Evolutionary conservation across 2,888 invertebrate species (phyloP), one percentile per base, ranked within the genome.

Genomic region (Coenonympha glycerion): DNA sequence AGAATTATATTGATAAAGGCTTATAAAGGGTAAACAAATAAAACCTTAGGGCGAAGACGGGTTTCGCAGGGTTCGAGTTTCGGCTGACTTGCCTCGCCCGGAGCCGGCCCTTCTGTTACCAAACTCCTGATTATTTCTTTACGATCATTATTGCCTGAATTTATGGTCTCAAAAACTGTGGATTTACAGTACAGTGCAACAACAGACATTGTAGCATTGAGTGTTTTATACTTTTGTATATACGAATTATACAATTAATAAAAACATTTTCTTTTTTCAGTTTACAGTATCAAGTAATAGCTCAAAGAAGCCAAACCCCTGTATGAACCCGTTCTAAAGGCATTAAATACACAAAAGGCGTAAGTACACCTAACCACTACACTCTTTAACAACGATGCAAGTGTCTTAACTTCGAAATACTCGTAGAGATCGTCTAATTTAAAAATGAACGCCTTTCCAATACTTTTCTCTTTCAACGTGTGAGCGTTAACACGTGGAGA

Each of bases 1-100:
- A 24, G 45, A 45, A 24, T 34, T 15, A 13, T 24, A 44, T 44
- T 3, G 13, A 44, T 44, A 44, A 44, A 44, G 9, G 44, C 31
- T n/a, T 19, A 44, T 31, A 44, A 44, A 44, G 9, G 44, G 21
- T 15, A 13, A 44, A 48, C 48, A 31, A 48, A 48, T 41, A 31
- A 41, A 48, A 48, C 22, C 13, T 13, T 41, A 21, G 39, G 22
- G 9, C 22, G 13, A 24, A 39, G 39, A 39, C 39, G 39, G 39
- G 39, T 39, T 24, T 15, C 15, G 22, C 8, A 8, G 9, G 39
- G 34, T 34, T 9, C 15, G 31, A n/a, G n/a, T n/a, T n/a, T n/a
- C 5, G 19, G 16, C 37, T 13, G 13, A 39, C 36, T 11, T 13
- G 1, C 11, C 2, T 1, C 22, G 3, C 15, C 19, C 37, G 6